Evolutionary conservation across 2,888 invertebrate species (phyloP), one percentile per base, ranked within the genome.

Genomic region (Acleris sparsana): DNA sequence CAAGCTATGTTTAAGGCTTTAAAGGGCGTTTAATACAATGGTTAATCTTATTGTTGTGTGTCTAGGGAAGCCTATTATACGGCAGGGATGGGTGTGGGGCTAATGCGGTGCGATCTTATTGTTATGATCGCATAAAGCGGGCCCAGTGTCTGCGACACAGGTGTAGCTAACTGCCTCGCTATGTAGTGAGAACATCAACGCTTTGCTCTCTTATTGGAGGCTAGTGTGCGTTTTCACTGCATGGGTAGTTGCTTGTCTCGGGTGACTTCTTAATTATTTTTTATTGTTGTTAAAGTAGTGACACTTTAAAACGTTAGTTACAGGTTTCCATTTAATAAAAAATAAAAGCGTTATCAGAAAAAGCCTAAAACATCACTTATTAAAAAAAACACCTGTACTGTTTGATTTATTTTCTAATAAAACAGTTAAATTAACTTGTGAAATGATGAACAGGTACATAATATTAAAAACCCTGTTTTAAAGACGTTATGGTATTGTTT

Each of bases 101-200:
- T 75, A 75, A 76, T 76, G 76, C 73, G 73, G 73, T 72, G 70
- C 67, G 76, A 71, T 80, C 78, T 81, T 84, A 84, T 83, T 83
- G 83, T 84, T 83, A 84, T 79, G 78, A 73, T 71, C 71, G 72
- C 76, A 79, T 84, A 81, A 82, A 81, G 73, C 75, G 76, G 71
- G 73, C 75, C 73, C 76, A 80, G 79, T 80, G 80, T 78, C 75
- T 74, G 73, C 71, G 78, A 71, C 75, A 73, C 84, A 84, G 83
- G 82, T 86, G 85, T 74, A 72, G 80, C 76, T 83, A 85, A 84
- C 85, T 80, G 78, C 77, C 76, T 70, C 73, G 74, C 70, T 74
- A 73, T 74, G 73, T 76, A 76, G 78, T 77, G 78, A 74, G 77
- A 80, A 81, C 79, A 79, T 73, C 75, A 72, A 70, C 70, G 67